phyloP scores from a whole-genome alignment of 2,797 vertebrate genomes.

The Phalanger gymnotis region DNA sequence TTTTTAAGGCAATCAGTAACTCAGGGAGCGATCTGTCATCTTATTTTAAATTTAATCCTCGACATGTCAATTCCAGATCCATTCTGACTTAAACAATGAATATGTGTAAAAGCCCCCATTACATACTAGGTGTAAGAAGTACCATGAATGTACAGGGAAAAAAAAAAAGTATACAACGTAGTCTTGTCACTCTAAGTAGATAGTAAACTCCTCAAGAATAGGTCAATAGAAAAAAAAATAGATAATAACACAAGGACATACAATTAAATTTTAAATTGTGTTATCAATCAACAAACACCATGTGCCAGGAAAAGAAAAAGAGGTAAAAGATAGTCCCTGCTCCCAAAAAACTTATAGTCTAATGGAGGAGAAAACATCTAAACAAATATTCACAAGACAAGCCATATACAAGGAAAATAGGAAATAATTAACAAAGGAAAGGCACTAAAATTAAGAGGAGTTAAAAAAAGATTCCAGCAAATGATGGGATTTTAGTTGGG shows the following conservation, averaged over 20 bases:
- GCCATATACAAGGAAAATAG: neutral
- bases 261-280: neutral
- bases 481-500: neutral
- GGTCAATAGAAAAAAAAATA: neutral
- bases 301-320: neutral
- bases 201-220: neutral
- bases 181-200: neutral
- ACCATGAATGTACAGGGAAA: neutral
- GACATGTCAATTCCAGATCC: neutral
- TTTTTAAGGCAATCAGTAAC: neutral
- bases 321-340: neutral
- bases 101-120: conserved; percentile 1
- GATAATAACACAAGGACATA: neutral
- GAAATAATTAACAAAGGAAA: neutral
- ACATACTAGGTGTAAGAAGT: neutral
- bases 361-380: neutral
- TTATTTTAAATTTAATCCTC: neutral
- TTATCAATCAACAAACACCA: neutral
- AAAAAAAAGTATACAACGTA: neutral
- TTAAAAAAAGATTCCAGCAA: neutral
- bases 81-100: neutral
- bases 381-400: neutral
- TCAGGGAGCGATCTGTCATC: neutral
- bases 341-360: neutral
- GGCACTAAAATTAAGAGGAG: neutral